These are phyloP conservation scores for Sthenelais limicola DNA, from an alignment of 2,888 invertebrate species.

Conservation along the genomic window DNA sequence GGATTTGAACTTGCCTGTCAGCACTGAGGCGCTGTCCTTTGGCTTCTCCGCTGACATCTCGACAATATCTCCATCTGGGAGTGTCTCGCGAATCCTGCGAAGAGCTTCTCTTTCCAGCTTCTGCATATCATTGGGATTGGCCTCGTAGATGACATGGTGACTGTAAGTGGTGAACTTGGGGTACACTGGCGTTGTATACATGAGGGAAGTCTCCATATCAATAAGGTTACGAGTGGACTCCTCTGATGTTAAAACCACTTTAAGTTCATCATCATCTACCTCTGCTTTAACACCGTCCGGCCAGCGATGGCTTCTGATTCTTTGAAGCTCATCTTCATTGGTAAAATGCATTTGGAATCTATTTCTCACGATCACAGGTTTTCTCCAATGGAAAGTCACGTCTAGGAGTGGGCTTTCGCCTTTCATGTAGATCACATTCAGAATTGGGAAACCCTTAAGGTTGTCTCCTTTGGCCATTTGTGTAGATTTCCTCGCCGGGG, in stretches of 20 bases:
- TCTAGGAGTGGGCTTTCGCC: not conserved
- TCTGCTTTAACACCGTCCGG: conserved; percentile 5
- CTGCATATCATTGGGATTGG: not conserved
- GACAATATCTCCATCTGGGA: conserved; percentile 5
- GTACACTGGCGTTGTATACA: not conserved
- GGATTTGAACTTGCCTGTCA: conserved; percentile 10
- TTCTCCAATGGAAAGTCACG: conserved; percentile 2
- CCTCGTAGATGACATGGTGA: conserved; percentile 24
- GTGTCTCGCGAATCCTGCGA: too few relatives aligned
- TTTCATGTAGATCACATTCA: conserved; percentile 17
- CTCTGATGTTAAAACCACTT: conserved; percentile 6
- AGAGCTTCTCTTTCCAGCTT: not conserved
- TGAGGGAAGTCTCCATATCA: not conserved
- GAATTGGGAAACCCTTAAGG: not conserved
- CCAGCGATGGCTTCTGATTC: not conserved
- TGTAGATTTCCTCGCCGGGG: not conserved
- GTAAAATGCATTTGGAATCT: conserved; percentile 11
- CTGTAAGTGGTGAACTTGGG: conserved; percentile 30
- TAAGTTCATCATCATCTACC: conserved; percentile 18
- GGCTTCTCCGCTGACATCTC: conserved; percentile 1
- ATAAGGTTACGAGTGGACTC: conserved; percentile 2
- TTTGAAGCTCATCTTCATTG: conserved; percentile 13
- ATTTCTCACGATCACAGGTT: not conserved
- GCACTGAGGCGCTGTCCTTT: not conserved
- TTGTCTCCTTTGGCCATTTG: not conserved